phyloP scores from a whole-genome alignment of 2,113 vertebrate genomes.

The Macquaria ambigua region DNA sequence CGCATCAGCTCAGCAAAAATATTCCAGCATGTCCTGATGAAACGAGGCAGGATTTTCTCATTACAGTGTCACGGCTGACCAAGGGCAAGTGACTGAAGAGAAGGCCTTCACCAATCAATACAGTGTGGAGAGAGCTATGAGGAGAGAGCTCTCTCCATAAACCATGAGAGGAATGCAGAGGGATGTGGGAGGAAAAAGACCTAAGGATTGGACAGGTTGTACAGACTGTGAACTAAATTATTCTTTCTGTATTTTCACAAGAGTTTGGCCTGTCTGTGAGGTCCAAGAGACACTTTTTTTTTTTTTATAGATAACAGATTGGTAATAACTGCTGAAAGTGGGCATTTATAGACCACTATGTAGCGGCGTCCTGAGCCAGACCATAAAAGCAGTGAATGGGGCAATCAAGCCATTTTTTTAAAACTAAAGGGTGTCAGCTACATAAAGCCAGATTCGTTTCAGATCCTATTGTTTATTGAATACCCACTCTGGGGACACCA shows the following conservation, averaged over 20 bases:
- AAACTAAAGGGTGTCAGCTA: neutral
- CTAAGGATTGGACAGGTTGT: conserved; percentile 42
- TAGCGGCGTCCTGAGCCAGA: conserved; percentile 7
- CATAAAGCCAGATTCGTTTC: conserved; percentile 9
- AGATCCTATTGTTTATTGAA: neutral
- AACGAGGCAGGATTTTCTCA: conserved; percentile 57
- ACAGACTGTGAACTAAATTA: conserved; percentile 43
- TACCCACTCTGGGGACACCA: neutral
- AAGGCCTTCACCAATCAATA: conserved; percentile 46
- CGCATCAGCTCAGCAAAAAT: conserved; percentile 36
- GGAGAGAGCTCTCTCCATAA: conserved; percentile 16
- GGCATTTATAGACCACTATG: conserved; percentile 50
- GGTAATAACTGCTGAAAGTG: conserved; percentile 42
- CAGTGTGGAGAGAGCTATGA: conserved; percentile 31
- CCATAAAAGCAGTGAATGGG: conserved; percentile 5
- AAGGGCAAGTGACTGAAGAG: conserved; percentile 54
- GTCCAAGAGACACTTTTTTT: conserved; percentile 32
- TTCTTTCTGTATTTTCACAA: conserved; percentile 38
- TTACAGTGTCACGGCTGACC: conserved; percentile 47
- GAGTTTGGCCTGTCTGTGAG: conserved; percentile 15
- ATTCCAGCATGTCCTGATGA: conserved; percentile 42
- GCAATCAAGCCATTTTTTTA: conserved; percentile 16
- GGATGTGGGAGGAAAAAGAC: conserved; percentile 29
- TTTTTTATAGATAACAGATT: conserved; percentile 52
- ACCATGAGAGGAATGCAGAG: conserved; percentile 19